Conservation (phyloP, 92 coral and sea anemone species). For the Parazoanthus swiftii region DNA sequence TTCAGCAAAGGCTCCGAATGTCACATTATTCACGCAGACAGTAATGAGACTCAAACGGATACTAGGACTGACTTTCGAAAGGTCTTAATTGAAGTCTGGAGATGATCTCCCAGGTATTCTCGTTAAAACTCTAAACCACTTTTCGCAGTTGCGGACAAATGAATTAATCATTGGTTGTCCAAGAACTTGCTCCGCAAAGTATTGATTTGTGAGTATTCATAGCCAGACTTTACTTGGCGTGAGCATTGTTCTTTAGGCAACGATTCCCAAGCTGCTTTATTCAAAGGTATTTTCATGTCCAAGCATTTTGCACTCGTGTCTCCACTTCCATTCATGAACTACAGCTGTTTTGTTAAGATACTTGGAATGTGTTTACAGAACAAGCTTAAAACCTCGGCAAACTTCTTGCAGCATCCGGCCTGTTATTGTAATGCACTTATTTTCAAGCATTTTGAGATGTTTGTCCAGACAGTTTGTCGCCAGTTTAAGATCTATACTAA, state of each 20-base stretch:
- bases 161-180: background rate
- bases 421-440: background rate
- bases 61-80: too few relatives aligned
- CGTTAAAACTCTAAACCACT: background rate
- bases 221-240: background rate
- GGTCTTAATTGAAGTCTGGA: background rate
- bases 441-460: background rate
- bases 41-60: background rate
- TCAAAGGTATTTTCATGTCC: background rate
- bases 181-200: background rate
- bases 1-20: background rate
- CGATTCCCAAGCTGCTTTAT: background rate
- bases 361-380: background rate
- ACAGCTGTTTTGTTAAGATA: background rate
- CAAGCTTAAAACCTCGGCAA: background rate
- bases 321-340: background rate
- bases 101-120: background rate
- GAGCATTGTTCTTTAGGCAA: background rate
- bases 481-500: background rate
- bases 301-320: background rate
- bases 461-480: conserved; percentile 30
- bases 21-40: background rate
- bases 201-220: background rate
- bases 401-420: conserved; percentile 11
- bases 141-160: background rate